phyloP scores from a whole-genome alignment of 1,140 invertebrate species.

The Anastrepha obliqua region DNA sequence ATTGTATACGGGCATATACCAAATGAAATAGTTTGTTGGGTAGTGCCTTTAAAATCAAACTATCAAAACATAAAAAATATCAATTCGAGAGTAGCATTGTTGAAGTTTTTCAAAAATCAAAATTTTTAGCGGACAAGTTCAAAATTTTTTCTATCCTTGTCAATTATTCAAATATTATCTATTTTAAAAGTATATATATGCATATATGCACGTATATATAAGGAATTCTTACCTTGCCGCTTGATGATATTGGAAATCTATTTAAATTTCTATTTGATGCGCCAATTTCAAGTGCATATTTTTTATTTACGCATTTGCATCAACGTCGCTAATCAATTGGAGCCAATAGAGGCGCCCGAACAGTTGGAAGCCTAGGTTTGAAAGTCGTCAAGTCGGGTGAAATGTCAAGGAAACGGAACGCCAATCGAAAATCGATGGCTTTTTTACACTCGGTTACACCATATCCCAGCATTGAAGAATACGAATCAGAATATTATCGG shows the following conservation, averaged over 20 bases:
- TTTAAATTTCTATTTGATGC: constrained; percentile 63
- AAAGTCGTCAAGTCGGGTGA: constrained; percentile 9
- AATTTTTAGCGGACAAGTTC: constrained; percentile 55
- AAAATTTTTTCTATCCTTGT: constrained; percentile 55
- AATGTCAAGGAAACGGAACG: constrained; percentile 31
- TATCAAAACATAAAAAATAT: neutral
- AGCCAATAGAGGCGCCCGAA: constrained; percentile 56
- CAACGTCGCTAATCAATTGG: constrained; percentile 61
- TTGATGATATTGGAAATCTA: constrained; percentile 64
- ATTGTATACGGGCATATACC: too few relatives aligned
- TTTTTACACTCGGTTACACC: constrained; percentile 5
- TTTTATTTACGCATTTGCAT: constrained; percentile 62
- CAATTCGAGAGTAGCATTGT: neutral
- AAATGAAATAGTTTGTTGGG: too few relatives aligned
- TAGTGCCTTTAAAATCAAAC: too few relatives aligned
- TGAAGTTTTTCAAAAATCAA: constrained; percentile 52
- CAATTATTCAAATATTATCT: constrained; percentile 48
- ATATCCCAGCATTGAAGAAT: constrained; percentile 29
- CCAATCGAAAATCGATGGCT: constrained; percentile 29
- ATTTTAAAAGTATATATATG: constrained; percentile 49
- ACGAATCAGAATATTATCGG: constrained; percentile 54
- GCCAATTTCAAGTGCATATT: constrained; percentile 60
- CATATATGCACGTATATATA: constrained; percentile 7
- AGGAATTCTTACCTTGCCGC: neutral
- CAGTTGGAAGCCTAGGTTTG: constrained; percentile 41